Conservation (phyloP, 2,113 vertebrate genomes). For the Romanogobio albipinnatus region DNA sequence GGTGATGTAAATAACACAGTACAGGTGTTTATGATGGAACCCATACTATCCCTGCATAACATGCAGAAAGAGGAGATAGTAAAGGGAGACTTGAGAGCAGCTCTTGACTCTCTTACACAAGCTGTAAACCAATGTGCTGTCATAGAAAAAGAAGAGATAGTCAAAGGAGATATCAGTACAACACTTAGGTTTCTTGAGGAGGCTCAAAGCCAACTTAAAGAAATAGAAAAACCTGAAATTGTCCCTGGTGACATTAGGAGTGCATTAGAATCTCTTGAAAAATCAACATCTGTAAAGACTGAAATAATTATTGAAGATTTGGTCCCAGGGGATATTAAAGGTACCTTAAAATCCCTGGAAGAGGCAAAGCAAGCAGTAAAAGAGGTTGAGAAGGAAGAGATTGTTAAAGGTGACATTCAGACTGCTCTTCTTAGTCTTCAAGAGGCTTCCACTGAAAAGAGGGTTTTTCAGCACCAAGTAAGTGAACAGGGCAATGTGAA, state of each 20-base stretch:
- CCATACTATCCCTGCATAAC: constrained; percentile 71
- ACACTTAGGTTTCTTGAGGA: constrained; percentile 83
- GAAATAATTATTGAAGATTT: constrained; percentile 82
- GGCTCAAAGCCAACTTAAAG: constrained; percentile 77
- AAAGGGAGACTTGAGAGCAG: constrained; percentile 83
- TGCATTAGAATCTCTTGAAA: constrained; percentile 84
- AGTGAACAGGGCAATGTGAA: constrained; percentile 74
- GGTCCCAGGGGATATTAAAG: constrained; percentile 81
- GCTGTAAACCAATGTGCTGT: constrained; percentile 79
- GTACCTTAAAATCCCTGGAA: constrained; percentile 82
- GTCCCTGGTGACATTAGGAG: constrained; percentile 81
- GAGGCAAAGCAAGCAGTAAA: constrained; percentile 79
- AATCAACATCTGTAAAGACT: constrained; percentile 74
- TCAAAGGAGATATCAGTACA: constrained; percentile 79
- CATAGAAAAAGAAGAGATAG: constrained; percentile 83
- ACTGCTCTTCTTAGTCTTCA: constrained; percentile 68
- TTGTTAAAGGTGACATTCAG: constrained; percentile 75
- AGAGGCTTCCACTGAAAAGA: constrained; percentile 76
- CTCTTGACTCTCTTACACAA: constrained; percentile 83
- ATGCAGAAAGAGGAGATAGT: constrained; percentile 79
- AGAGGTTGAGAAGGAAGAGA: constrained; percentile 75
- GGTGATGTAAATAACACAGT: constrained; percentile 83
- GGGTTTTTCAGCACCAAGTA: constrained; percentile 72
- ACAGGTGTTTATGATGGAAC: constrained; percentile 84
- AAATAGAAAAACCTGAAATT: constrained; percentile 79